Evolutionary conservation across 2,113 vertebrate species (phyloP).

Genomic region (Dromas ardeola): DNA sequence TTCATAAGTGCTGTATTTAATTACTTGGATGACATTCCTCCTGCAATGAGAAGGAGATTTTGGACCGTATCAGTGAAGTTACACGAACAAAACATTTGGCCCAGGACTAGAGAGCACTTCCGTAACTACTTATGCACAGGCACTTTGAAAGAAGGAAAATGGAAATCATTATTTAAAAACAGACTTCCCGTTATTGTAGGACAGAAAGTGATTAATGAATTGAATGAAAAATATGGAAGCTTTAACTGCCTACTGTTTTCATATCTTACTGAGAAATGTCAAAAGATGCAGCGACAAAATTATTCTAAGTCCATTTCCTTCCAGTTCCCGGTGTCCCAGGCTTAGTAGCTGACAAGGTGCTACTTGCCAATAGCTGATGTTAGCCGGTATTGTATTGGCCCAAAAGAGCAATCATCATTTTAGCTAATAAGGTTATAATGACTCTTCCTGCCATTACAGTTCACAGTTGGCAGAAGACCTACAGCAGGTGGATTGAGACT

Average conservation of each 20-base stretch:
- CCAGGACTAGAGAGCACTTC: not conserved
- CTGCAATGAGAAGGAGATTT: not conserved
- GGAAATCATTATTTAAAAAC: not conserved
- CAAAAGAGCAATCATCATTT: slow-evolving; percentile 14
- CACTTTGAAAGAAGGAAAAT: not conserved
- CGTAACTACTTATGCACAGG: not conserved
- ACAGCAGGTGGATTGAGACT: not conserved
- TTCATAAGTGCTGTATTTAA: not conserved
- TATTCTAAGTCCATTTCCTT: not conserved
- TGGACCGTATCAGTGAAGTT: not conserved
- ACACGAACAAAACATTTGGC: not conserved
- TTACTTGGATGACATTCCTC: not conserved
- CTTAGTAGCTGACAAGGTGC: not conserved
- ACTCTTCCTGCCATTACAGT: slow-evolving; percentile 29
- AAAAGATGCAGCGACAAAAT: not conserved
- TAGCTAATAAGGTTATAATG: slow-evolving; percentile 51
- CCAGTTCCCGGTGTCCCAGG: not conserved
- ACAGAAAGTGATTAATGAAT: not conserved
- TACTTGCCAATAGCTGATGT: slow-evolving; percentile 28
- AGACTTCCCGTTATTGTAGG: not conserved
- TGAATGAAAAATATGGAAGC: not conserved
- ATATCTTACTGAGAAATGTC: not conserved
- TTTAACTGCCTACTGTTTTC: not conserved
- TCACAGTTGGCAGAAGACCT: slow-evolving; percentile 29
- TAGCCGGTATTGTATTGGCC: not conserved